Conservation (phyloP, 2,888 invertebrate species). For the Tolmerus cingulatus region DNA sequence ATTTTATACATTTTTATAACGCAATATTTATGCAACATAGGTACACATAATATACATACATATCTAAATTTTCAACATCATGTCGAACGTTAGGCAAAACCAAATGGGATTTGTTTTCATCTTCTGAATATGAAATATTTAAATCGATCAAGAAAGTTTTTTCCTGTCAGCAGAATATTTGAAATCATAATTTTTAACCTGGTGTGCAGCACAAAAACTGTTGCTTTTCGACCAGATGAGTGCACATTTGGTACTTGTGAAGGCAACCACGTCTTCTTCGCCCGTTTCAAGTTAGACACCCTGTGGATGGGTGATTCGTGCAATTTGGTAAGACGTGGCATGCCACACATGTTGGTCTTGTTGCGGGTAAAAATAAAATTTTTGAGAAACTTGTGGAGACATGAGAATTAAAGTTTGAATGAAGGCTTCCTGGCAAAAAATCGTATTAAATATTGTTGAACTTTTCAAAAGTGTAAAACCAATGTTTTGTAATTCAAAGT, state of each 20-base stretch:
- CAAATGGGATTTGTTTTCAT: too few relatives aligned
- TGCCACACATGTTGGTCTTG: not conserved
- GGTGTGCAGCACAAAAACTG: not conserved
- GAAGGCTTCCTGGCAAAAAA: not conserved
- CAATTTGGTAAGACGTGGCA: not conserved
- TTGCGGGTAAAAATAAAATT: not conserved
- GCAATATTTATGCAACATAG: too few relatives aligned
- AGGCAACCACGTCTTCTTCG: not conserved
- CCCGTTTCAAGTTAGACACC: not conserved
- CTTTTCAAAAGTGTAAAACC: not conserved
- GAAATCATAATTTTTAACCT: too few relatives aligned
- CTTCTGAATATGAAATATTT: too few relatives aligned
- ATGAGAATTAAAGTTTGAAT: not conserved
- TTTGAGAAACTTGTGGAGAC: not conserved
- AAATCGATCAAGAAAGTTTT: too few relatives aligned
- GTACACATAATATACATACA: too few relatives aligned
- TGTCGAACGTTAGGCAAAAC: too few relatives aligned
- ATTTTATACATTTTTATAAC: too few relatives aligned
- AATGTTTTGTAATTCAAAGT: not conserved
- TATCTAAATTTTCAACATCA: too few relatives aligned
- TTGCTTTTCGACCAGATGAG: not conserved
- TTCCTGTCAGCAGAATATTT: too few relatives aligned
- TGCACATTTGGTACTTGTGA: not conserved
- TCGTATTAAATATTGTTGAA: not conserved
- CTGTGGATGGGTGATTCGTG: not conserved